These are phyloP conservation scores for Solenopsis invicta DNA, from an alignment of 1,140 invertebrate species.

Conservation along the genomic window DNA sequence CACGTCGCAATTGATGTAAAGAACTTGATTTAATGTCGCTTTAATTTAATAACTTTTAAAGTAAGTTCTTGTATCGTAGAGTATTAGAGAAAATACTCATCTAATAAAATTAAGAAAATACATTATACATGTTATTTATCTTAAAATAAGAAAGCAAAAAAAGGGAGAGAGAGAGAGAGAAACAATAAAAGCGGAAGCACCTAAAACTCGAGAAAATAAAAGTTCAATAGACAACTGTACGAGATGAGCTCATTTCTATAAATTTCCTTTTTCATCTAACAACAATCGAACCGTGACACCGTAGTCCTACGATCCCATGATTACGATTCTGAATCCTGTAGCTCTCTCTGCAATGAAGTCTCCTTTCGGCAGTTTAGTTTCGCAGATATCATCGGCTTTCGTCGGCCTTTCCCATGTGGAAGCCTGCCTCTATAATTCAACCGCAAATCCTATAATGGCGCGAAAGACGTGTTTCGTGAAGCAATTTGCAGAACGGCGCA, in stretches of 20 bases:
- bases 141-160: not conserved
- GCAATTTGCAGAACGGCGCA: conserved; percentile 52
- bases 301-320: conserved; percentile 22
- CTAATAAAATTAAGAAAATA: conserved; percentile 31
- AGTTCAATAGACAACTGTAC: conserved; percentile 19
- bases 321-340: conserved; percentile 14
- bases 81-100: not conserved
- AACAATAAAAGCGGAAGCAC: not conserved
- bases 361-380: conserved; percentile 37
- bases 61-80: not conserved
- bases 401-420: not conserved
- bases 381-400: conserved; percentile 48
- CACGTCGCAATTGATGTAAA: not conserved
- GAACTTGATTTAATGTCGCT: not conserved
- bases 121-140: conserved; percentile 32
- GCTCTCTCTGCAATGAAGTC: conserved; percentile 34
- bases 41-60: conserved; percentile 31
- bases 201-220: not conserved
- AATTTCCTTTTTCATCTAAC: conserved; percentile 36
- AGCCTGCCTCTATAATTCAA: conserved; percentile 55
- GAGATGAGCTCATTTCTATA: conserved; percentile 47
- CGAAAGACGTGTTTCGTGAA: conserved; percentile 57
- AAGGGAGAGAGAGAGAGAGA: too few species aligned
- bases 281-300: conserved; percentile 20
- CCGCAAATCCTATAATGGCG: conserved; percentile 56